Percentiles rank a stretch among this genome's conserved stretches.
Conservation (phyloP, 2,113 vertebrate genomes). For the Scytalopus superciliaris region DNA sequence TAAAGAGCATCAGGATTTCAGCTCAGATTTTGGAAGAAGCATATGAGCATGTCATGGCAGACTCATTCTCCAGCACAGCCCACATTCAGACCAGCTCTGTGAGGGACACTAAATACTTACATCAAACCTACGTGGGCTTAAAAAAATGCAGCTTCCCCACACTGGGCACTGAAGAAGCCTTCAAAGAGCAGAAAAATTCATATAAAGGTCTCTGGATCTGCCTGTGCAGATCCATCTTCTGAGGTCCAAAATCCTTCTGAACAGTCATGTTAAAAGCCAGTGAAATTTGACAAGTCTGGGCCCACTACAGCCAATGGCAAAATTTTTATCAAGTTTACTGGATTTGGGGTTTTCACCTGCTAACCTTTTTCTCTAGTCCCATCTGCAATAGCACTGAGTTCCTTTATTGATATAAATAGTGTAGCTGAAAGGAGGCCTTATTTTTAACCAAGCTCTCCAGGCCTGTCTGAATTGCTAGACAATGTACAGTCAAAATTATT, state of each 20-base stretch:
- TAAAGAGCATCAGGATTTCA: not conserved
- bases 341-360: not conserved
- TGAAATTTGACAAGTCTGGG: not conserved
- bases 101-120: not conserved
- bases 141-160: not conserved
- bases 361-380: not conserved
- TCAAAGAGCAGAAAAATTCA: not conserved
- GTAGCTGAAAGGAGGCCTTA: not conserved
- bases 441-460: not conserved
- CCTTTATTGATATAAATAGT: not conserved
- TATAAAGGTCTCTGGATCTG: not conserved
- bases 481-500: not conserved
- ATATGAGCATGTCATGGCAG: rapidly evolving
- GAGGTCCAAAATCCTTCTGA: not conserved
- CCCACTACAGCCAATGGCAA: not conserved
- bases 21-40: not conserved
- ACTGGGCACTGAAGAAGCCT: not conserved
- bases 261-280: not conserved
- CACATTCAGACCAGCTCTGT: rapidly evolving
- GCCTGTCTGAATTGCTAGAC: not conserved
- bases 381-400: not conserved
- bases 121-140: not conserved
- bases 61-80: not conserved
- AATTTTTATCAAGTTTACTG: not conserved
- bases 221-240: not conserved